phyloP scores from a whole-genome alignment of 2,797 vertebrate species.

The Acanthopagrus latus region DNA sequence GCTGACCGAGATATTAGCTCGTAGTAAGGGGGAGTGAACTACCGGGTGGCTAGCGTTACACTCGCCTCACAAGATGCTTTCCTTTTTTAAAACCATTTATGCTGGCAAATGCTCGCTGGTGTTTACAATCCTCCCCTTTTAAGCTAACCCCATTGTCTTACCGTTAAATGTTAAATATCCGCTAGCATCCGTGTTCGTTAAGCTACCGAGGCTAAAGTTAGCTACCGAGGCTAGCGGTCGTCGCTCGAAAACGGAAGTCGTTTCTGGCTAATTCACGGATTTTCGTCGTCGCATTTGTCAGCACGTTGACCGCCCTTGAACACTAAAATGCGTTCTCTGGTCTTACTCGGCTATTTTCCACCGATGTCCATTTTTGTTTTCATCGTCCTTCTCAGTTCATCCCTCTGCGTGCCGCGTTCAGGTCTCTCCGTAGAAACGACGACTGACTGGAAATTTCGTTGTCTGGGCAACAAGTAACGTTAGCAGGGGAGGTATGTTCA shows the following conservation, averaged over 20 bases:
- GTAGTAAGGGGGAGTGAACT: constrained; percentile 13
- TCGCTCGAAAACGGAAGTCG: constrained; percentile 17
- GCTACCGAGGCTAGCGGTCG: constrained; percentile 43
- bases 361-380: constrained; percentile 69
- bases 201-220: constrained; percentile 66
- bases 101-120: fast-evolving
- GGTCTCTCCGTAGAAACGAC: constrained; percentile 25
- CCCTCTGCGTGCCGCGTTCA: constrained; percentile 68
- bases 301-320: fast-evolving
- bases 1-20: constrained; percentile 45
- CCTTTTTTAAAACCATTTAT: not conserved
- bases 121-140: no score
- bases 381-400: constrained; percentile 62
- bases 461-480: not conserved
- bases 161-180: constrained; percentile 4
- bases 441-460: constrained; percentile 6
- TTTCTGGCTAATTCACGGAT: not conserved
- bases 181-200: constrained; percentile 43
- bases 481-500: not conserved
- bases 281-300: fast-evolving
- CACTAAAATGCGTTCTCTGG: fast-evolving
- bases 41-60: not conserved
- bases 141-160: not conserved
- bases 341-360: constrained; percentile 56
- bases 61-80: not conserved